Percentiles rank a stretch among this genome's conserved stretches.
These are phyloP conservation scores for Metacarcinus magister DNA, from an alignment of 2,888 invertebrate species.

Conservation along the genomic window DNA sequence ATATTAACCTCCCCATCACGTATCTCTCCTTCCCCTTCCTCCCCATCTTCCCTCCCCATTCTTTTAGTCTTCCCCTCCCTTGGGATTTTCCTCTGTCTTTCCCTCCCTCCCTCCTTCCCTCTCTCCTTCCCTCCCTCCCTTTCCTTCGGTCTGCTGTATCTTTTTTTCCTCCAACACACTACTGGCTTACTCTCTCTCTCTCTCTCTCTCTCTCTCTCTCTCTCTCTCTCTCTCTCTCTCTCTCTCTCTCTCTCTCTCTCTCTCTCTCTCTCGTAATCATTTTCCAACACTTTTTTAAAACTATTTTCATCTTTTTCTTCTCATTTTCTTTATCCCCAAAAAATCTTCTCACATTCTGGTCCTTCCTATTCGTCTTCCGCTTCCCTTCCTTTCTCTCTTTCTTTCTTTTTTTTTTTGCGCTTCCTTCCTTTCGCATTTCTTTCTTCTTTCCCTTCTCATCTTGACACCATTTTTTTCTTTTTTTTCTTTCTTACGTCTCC, in stretches of 20 bases:
- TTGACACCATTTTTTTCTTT: not conserved
- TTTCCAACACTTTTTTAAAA: not conserved
- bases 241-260: not conserved
- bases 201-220: not conserved
- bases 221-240: constrained; percentile 5
- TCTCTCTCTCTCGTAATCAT: not conserved
- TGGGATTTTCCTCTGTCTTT: not conserved
- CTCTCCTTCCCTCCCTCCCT: not conserved
- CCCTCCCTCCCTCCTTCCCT: not conserved
- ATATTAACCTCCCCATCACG: not conserved
- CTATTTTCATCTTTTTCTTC: not conserved
- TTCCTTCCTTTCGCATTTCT: not conserved
- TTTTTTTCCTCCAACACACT: not conserved
- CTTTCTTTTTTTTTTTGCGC: not conserved
- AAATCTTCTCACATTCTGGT: not conserved
- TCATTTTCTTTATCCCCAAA: not conserved
- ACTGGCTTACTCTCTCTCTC: not conserved
- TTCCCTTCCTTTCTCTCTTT: not conserved
- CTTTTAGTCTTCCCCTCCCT: not conserved
- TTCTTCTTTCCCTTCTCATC: no score
- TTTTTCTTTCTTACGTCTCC: not conserved
- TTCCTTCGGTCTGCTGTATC: not conserved
- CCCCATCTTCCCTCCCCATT: not conserved
- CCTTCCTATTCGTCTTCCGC: not conserved
- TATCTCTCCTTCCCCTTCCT: not conserved